Evolutionary conservation across 2,113 vertebrate species (phyloP).

Genomic region (Penelope pileata): DNA sequence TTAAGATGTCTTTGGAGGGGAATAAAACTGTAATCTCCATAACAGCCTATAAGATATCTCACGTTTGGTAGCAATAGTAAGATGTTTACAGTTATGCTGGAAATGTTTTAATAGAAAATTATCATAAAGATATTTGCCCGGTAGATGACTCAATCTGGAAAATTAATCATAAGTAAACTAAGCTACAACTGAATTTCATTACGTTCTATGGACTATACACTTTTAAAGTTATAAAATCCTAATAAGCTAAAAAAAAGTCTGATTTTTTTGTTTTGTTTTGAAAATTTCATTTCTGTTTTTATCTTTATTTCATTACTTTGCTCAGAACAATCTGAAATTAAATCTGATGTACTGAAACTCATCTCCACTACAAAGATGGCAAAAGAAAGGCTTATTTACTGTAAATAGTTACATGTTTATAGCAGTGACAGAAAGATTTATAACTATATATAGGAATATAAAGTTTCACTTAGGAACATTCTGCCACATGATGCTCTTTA

Average conservation of each 20-base stretch:
- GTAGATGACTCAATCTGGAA: not conserved
- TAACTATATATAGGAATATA: not conserved
- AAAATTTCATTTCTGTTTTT: not conserved
- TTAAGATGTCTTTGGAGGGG: not conserved
- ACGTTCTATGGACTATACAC: not conserved
- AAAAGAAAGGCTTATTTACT: not conserved
- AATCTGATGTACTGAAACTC: not conserved
- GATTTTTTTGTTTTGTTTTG: no score
- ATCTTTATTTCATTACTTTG: not conserved
- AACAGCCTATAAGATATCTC: not conserved
- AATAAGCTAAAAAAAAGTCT: not conserved
- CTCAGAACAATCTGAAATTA: not conserved
- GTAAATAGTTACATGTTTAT: not conserved
- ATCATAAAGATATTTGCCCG: not conserved
- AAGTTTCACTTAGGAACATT: not conserved
- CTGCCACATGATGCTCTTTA: no score
- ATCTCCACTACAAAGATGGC: not conserved
- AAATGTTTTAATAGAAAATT: not conserved
- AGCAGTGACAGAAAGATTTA: not conserved
- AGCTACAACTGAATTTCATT: not conserved
- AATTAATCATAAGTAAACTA: not conserved
- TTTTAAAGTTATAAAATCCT: not conserved
- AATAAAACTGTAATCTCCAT: not conserved
- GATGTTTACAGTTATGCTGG: not conserved
- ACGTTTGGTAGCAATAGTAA: not conserved